phyloP scores from a whole-genome alignment of 2,888 invertebrate genomes.

The Spodoptera littoralis region DNA sequence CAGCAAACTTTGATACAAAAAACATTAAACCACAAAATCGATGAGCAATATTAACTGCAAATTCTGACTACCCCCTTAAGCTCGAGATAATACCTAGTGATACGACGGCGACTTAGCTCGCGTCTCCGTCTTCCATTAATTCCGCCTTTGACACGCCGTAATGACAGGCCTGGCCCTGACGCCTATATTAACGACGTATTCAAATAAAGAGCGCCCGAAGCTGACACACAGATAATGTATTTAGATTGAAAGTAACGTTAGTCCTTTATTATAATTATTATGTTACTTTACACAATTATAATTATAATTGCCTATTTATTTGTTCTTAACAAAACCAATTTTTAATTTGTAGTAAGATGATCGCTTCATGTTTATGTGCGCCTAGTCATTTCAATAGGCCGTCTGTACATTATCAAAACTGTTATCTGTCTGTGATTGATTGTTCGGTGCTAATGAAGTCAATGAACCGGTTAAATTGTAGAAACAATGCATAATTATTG shows the following conservation, averaged over 20 bases:
- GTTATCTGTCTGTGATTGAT: no score
- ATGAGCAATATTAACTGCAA: conserved; percentile 9
- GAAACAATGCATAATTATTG: no score
- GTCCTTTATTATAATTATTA: background rate
- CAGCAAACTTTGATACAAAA: no score
- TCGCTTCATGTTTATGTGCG: no score
- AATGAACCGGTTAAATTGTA: no score
- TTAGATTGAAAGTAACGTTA: conserved; percentile 23
- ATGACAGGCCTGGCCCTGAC: conserved; percentile 54
- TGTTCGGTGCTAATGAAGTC: no score
- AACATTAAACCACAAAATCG: background rate
- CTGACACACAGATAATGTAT: conserved; percentile 26
- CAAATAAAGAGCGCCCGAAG: conserved; percentile 44
- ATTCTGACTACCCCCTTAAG: conserved; percentile 19
- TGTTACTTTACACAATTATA: background rate
- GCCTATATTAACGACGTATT: conserved; percentile 60
- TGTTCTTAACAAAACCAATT: no score
- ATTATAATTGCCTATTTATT: no score
- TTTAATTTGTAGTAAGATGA: no score
- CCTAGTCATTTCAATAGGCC: no score
- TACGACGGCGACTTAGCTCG: conserved; percentile 29
- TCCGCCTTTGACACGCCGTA: conserved; percentile 55
- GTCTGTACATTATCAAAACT: no score
- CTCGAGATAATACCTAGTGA: conserved; percentile 20
- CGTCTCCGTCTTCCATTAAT: conserved; percentile 52